A percentile compares a stretch with the other conserved stretches of the same genome.
Evolutionary conservation across 1,140 invertebrate genomes (phyloP).

Genomic region (Ostrea denselamellosa): DNA sequence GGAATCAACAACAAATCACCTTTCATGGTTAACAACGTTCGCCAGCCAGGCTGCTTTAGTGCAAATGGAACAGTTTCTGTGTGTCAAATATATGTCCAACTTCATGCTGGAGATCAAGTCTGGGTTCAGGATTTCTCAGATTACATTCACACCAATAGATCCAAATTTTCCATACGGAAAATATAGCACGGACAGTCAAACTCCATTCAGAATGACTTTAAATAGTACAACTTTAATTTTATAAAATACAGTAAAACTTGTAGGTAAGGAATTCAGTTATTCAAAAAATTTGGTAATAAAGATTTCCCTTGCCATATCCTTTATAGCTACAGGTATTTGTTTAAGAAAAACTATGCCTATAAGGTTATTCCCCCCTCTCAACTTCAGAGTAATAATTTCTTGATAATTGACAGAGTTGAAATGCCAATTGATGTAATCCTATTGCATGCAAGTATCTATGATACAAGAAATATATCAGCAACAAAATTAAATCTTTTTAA

Average conservation of each 20-base stretch:
- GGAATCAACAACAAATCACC: not conserved
- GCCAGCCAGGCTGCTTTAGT: not conserved
- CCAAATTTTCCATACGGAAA: not conserved
- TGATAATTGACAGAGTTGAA: too few relatives aligned
- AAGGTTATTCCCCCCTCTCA: too few relatives aligned
- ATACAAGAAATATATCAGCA: too few relatives aligned
- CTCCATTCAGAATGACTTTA: not conserved
- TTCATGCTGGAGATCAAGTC: not conserved
- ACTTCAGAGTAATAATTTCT: too few relatives aligned
- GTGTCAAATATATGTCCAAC: slow-evolving; percentile 6
- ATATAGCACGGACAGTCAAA: not conserved
- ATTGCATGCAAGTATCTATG: too few relatives aligned
- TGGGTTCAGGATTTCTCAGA: not conserved
- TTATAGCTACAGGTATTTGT: too few relatives aligned
- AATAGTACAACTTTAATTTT: not conserved
- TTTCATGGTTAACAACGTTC: not conserved
- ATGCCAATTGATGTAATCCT: too few relatives aligned
- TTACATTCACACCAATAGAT: not conserved
- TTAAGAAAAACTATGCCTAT: too few relatives aligned
- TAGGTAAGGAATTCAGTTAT: too few relatives aligned
- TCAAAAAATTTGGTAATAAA: too few relatives aligned
- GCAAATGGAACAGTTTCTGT: not conserved
- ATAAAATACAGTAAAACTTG: not conserved
- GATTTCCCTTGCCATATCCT: too few relatives aligned
- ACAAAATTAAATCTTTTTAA: too few relatives aligned